These are phyloP conservation scores for Ligdia adustata DNA, from an alignment of 2,888 invertebrate genomes.

Conservation along the genomic window DNA sequence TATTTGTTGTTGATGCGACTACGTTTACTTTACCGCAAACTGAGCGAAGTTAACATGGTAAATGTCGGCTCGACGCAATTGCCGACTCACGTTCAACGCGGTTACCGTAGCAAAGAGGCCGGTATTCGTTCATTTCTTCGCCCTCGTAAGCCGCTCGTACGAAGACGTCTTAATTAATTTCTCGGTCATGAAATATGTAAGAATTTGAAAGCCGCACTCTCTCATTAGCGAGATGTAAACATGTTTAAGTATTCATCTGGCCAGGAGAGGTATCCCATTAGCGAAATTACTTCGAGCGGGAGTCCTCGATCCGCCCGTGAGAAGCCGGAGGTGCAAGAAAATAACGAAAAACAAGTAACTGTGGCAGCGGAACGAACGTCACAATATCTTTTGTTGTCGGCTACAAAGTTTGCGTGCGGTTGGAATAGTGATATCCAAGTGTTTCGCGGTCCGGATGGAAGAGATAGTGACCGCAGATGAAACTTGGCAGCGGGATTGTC, in stretches of 20 bases:
- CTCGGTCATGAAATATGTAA: slow-evolving; percentile 19
- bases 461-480: slow-evolving; percentile 50
- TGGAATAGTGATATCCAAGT: slow-evolving; percentile 28
- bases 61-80: slow-evolving; percentile 14
- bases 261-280: slow-evolving; percentile 44
- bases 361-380: slow-evolving; percentile 52
- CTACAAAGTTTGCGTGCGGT: slow-evolving; percentile 44
- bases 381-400: slow-evolving; percentile 59
- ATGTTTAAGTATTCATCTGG: slow-evolving; percentile 25
- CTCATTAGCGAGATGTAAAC: slow-evolving; percentile 34
- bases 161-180: slow-evolving; percentile 22
- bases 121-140: slow-evolving; percentile 14
- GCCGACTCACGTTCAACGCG: slow-evolving; percentile 12
- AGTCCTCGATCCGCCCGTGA: slow-evolving; percentile 39
- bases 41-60: slow-evolving; percentile 34
- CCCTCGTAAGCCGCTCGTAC: slow-evolving; percentile 1
- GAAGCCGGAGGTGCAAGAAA: slow-evolving; percentile 41
- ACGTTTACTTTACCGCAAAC: slow-evolving; percentile 35
- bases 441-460: slow-evolving; percentile 40
- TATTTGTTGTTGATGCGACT: slow-evolving; percentile 45
- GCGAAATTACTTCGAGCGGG: slow-evolving; percentile 49
- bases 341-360: slow-evolving; percentile 55
- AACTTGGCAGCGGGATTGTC: slow-evolving; percentile 60
- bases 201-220: slow-evolving; percentile 18
- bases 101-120: background rate